Base-by-base conservation (phyloP, 2,113 vertebrate genomes). In the Scartelaos histophorus region DNA sequence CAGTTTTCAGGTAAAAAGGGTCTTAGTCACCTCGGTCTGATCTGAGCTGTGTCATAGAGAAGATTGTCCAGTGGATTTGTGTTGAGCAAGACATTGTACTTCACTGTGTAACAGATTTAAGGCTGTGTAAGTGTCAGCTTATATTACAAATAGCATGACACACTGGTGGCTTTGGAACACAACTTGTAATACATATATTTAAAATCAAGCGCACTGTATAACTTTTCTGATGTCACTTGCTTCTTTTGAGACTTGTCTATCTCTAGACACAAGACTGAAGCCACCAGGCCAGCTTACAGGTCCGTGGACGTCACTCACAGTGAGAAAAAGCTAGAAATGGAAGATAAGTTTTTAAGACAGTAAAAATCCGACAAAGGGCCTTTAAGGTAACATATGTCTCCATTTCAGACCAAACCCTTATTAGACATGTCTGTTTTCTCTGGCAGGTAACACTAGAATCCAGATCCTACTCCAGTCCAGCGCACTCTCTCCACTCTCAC, bases 391-490 rank as follows among this genome's bases (percentile, higher is more conserved):
- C 1, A 10, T 10, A 10, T 9, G 38, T 43, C 10, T 10, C 38
- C 10, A 43, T 43, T 43, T 43, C 38, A 43, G 38, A 43, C 38
- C 38, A 43, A 43, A 43, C 10, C 1, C 38, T 43, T 6, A 6
- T 43, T 43, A 43, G 38, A 43, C 38, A 43, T 43, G 38, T 43
- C 9, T 43, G 47, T 51, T 51, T 51, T 19, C 47, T 51, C 47
- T 7, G 7, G 15, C 47, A 54, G 10, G 5, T 1, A 21, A 19
- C 3, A 17, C 9, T 47, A 7, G 51, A 76, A 68, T 71, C 75
- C 47, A n/a, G 60, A 78, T 74, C 53, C 58, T 13, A 60, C 22
- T 71, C 35, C 69, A 38, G 70, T 71, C 70, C 65, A 66, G 46
- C 34, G 17, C 49, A 16, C 54, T 67, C 67, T 22, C 57, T 62